Evolutionary conservation across 2,113 vertebrate genomes (phyloP).

Genomic region (Lucifuga dentata): DNA sequence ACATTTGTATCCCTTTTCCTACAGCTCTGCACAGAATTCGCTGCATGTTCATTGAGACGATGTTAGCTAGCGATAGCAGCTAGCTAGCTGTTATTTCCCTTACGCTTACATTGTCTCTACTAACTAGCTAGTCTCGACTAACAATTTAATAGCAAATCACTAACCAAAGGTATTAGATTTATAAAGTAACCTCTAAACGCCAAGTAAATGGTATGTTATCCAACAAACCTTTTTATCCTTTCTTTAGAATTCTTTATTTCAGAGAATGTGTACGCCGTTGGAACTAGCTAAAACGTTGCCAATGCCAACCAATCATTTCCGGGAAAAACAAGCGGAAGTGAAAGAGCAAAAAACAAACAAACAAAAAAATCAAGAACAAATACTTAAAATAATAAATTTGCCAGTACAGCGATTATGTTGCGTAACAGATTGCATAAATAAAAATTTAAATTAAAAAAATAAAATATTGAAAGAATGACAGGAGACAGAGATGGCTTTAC

Average conservation of each 20-base stretch:
- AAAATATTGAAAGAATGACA: too few species aligned
- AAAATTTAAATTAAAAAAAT: too few species aligned
- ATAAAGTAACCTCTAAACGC: not conserved
- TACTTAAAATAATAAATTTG: too few species aligned
- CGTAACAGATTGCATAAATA: too few species aligned
- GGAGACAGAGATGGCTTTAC: too few species aligned
- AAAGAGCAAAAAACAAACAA: not conserved
- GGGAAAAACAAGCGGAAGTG: slow-evolving; percentile 71
- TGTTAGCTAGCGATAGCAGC: slow-evolving; percentile 59
- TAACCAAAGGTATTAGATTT: not conserved
- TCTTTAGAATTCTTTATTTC: slow-evolving; percentile 62
- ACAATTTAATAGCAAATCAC: too few species aligned
- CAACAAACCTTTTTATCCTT: slow-evolving; percentile 74
- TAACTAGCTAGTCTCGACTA: too few species aligned
- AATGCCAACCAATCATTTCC: slow-evolving; percentile 84
- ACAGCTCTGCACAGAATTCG: too few species aligned
- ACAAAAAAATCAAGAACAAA: not conserved
- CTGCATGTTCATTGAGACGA: not conserved
- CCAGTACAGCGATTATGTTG: too few species aligned
- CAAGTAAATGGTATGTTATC: not conserved
- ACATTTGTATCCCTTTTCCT: not conserved
- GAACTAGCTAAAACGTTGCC: slow-evolving; percentile 81
- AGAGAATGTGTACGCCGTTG: slow-evolving; percentile 51
- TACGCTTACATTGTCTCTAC: too few species aligned
- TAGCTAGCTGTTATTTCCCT: slow-evolving; percentile 41